Evolutionary conservation across 2,888 invertebrate species (phyloP).

Genomic region (Dysmachus trigonus): DNA sequence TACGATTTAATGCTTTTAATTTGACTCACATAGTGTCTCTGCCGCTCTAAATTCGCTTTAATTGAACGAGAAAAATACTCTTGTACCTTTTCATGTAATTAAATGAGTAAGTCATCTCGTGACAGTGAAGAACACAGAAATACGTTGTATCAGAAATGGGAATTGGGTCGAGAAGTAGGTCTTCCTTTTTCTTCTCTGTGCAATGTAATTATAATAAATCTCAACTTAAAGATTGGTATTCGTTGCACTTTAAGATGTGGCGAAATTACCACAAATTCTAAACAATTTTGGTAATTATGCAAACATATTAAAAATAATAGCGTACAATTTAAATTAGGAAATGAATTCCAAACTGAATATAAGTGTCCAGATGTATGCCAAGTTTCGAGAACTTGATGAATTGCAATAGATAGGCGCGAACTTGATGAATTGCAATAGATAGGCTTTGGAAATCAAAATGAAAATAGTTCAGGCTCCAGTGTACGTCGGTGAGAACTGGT

Average conservation of each 20-base stretch:
- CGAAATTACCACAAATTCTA: not conserved
- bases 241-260: not conserved
- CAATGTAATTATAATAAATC: not conserved
- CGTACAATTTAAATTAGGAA: not conserved
- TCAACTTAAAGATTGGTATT: not conserved
- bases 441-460: not conserved
- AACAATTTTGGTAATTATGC: not conserved
- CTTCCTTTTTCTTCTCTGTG: not conserved
- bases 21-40: not conserved
- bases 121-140: not conserved
- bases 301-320: slow-evolving; percentile 1
- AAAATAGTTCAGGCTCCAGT: not conserved
- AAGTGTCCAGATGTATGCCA: slow-evolving; percentile 12
- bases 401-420: slow-evolving; percentile 1
- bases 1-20: slow-evolving; percentile 11
- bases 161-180: not conserved
- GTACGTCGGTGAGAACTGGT: not conserved
- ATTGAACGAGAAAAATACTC: not conserved
- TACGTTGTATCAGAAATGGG: not conserved
- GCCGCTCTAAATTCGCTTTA: not conserved
- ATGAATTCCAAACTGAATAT: not conserved
- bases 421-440: slow-evolving; percentile 20
- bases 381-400: slow-evolving; percentile 28
- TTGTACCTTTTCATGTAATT: slow-evolving; percentile 1
- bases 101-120: not conserved